A percentile compares a stretch with the other conserved stretches of the same genome.
These are phyloP conservation scores for Scomberomorus guttatus DNA, from an alignment of 2,797 vertebrate species.

Conservation along the genomic window DNA sequence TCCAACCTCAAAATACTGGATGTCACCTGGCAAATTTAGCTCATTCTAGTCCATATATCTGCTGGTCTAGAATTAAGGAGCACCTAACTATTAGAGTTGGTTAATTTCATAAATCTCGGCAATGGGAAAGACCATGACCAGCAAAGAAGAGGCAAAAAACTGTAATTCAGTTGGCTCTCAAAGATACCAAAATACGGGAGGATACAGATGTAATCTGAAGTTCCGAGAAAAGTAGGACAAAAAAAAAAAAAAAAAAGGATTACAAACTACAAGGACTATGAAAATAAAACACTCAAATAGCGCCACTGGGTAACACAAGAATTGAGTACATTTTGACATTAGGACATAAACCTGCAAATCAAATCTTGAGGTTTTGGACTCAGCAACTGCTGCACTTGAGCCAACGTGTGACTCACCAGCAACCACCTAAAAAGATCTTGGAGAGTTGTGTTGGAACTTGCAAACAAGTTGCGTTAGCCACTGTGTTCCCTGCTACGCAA, in stretches of 20 bases:
- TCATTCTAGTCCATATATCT: no score
- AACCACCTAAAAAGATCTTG: background rate
- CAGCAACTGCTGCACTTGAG: background rate
- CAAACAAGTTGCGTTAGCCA: conserved; percentile 5
- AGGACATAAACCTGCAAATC: background rate
- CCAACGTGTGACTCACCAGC: background rate
- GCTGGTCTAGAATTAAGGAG: no score
- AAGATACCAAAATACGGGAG: no score
- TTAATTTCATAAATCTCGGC: no score
- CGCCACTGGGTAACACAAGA: background rate
- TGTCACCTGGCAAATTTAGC: no score
- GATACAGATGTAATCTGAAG: no score
- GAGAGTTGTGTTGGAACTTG: background rate
- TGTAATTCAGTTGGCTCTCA: no score
- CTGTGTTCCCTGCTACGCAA: conserved; percentile 1
- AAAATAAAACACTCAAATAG: background rate
- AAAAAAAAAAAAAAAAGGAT: background rate
- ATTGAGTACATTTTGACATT: background rate
- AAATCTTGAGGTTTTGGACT: background rate
- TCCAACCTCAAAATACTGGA: no score
- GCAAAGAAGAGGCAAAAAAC: no score
- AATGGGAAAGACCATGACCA: no score
- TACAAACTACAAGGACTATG: background rate
- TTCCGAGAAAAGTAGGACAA: no score
- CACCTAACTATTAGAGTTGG: no score